A percentile compares a stretch with the other conserved stretches of the same genome.
Evolutionary conservation across 2,797 vertebrate species (phyloP).

Genomic region (Oreortyx pictus): DNA sequence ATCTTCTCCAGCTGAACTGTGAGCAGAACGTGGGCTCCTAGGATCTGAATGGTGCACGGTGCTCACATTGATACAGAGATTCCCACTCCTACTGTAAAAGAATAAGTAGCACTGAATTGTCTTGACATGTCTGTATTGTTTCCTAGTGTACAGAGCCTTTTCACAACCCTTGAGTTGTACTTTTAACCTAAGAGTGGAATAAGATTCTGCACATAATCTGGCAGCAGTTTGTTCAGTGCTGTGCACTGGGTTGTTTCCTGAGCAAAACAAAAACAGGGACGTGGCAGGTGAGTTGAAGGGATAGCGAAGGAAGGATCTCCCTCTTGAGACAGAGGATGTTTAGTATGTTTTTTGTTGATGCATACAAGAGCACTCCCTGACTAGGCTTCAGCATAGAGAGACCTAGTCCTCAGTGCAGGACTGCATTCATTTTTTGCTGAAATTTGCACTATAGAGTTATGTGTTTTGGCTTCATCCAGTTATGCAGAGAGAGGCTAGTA

Average conservation of each 20-base stretch:
- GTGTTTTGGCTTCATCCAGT: background rate
- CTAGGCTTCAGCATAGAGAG: background rate
- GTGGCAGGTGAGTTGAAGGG: background rate
- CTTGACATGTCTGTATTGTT: background rate
- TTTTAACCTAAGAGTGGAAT: background rate
- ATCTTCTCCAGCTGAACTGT: background rate
- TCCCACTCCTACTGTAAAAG: background rate
- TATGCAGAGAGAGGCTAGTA: background rate
- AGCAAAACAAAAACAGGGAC: background rate
- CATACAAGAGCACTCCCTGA: background rate
- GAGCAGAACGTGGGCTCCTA: background rate
- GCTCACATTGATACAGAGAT: background rate
- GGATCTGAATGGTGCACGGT: rapidly evolving
- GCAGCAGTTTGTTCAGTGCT: background rate
- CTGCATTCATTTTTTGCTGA: rapidly evolving
- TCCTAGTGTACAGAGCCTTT: background rate
- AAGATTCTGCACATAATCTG: background rate
- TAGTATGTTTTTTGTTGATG: background rate
- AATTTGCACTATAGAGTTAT: background rate
- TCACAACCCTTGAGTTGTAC: background rate
- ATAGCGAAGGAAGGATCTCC: background rate
- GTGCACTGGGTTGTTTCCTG: background rate
- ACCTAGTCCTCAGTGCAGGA: background rate
- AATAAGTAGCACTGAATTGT: background rate
- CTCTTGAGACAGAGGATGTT: background rate